Conservation (phyloP, 2,797 vertebrate species). For the Sparus aurata region DNA sequence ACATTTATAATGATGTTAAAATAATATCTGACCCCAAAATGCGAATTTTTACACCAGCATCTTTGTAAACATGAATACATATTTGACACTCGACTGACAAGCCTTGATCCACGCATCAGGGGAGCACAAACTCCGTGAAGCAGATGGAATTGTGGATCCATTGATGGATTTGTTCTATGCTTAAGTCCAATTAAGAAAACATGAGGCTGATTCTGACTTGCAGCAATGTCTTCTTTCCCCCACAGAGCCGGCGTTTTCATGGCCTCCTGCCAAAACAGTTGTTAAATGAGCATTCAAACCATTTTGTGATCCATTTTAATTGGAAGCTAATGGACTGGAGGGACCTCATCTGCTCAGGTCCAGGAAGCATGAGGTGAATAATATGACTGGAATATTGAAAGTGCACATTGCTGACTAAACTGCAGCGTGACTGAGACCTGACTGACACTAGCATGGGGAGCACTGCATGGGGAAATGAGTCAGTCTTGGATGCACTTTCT, state of each 20-base stretch:
- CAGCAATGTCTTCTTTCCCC: conserved; percentile 30
- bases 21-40: neutral
- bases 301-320: conserved; percentile 73
- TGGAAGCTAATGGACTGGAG: conserved; percentile 75
- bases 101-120: conserved; percentile 13
- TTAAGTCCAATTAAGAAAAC: conserved; percentile 49
- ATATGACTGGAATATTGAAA: conserved; percentile 53
- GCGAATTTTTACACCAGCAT: neutral
- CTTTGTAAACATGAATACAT: conserved; percentile 16
- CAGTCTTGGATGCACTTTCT: conserved; percentile 42
- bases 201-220: conserved; percentile 34
- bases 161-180: conserved; percentile 34
- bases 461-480: conserved; percentile 37
- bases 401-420: conserved; percentile 39
- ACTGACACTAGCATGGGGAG: conserved; percentile 42
- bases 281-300: conserved; percentile 59
- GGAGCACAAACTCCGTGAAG: conserved; percentile 15
- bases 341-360: conserved; percentile 73
- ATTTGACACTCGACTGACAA: conserved; percentile 27
- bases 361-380: conserved; percentile 63
- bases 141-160: conserved; percentile 36
- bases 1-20: neutral
- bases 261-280: conserved; percentile 62
- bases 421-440: conserved; percentile 37
- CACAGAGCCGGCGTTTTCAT: conserved; percentile 38